These are phyloP conservation scores for Dendrocincla tyrannina DNA, from an alignment of 2,797 vertebrate genomes.

Conservation along the genomic window DNA sequence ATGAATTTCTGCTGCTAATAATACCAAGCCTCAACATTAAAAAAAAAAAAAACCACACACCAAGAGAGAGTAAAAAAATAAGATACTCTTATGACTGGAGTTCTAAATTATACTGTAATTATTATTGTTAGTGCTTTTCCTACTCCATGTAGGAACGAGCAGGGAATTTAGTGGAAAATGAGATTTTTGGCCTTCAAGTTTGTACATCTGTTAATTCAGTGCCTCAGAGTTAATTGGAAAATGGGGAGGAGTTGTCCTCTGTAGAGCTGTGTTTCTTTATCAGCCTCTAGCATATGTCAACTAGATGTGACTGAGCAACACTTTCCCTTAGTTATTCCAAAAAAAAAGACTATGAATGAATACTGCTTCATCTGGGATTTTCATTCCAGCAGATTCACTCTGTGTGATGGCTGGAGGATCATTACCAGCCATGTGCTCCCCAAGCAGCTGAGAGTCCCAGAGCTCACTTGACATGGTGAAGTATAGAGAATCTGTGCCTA, in stretches of 20 bases:
- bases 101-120: neutral
- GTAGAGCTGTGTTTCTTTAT: neutral
- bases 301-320: neutral
- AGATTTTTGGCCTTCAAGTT: neutral
- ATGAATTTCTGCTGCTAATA: neutral
- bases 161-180: neutral
- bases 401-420: neutral
- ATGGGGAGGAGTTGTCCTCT: neutral
- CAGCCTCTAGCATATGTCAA: neutral
- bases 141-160: neutral
- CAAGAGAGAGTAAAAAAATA: neutral
- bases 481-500: neutral
- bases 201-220: neutral
- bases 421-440: neutral
- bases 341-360: neutral
- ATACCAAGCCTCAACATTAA: neutral
- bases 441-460: neutral
- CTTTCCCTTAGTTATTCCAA: neutral
- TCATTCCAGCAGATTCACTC: neutral
- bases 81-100: neutral
- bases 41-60: neutral
- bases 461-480: neutral
- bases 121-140: neutral
- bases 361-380: neutral
- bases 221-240: neutral